Base-by-base conservation (phyloP, 2,113 vertebrate genomes). In the Gallinago undulata region DNA sequence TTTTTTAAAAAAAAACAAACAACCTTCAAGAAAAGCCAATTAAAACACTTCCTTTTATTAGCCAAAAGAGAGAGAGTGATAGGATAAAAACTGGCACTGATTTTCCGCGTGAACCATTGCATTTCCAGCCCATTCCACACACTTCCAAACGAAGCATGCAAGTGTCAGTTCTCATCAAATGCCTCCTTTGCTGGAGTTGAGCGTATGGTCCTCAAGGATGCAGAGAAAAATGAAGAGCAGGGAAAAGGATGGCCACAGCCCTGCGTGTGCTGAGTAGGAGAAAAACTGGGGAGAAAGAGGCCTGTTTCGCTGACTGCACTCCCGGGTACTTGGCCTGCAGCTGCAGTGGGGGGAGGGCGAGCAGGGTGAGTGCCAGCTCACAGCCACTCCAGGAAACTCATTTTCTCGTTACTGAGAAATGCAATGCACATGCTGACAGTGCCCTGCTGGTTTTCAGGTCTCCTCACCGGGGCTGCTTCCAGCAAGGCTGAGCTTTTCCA, bases 391-490 rank as follows among this genome's bases (percentile, higher is more conserved):
- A 67, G 27, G 23, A 45, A 87, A 50, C n/a, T 53, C 1, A 11
- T 59, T 59, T 68, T 53, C 37, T 87, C 37, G 7, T 57, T 37
- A 45, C n/a, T 63, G 33, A 59, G 28, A 62, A 63, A 28, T 3
- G n/a, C 4, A 21, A 24, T 21, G 47, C 14, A 21, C 16, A 22
- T 0, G 2, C 7, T 39, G 48, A 39, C 57, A 47, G 28, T 37
- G 47, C 47, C 56, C 66, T 8, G 0, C 30, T 77, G 56, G 21
- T 51, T 43, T 43, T 37, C 3, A 7, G 31, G 6, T 75, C 16
- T 63, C 19, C 43, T 9, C 0, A 1, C 1, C 1, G 0, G 53
- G 64, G 45, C 39, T 77, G 35, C 47, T 62, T 63, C 66, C 47
- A 72, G 47, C 47, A 88, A 70, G 41, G 17, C 14, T 2, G 4